phyloP scores from a whole-genome alignment of 2,113 vertebrate species.

The Charina bottae region DNA sequence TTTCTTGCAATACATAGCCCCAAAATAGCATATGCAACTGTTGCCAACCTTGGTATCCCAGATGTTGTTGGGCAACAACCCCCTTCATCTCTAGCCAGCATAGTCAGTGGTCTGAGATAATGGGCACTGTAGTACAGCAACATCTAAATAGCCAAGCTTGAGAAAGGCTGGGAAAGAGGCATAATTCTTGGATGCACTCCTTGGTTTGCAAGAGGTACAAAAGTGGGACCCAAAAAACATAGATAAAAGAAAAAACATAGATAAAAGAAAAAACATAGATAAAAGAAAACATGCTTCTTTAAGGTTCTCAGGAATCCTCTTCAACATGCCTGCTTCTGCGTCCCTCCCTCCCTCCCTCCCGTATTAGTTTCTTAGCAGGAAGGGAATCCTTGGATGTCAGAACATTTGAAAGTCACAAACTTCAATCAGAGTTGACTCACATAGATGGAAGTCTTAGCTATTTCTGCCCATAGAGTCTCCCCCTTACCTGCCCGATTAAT shows the following conservation, averaged over 20 bases:
- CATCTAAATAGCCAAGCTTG: neutral
- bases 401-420: neutral
- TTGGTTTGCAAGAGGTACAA: neutral
- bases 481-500: slow-evolving; percentile 78
- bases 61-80: neutral
- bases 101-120: neutral
- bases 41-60: neutral
- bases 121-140: neutral
- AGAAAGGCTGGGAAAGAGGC: neutral
- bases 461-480: neutral
- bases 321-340: neutral
- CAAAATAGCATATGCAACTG: neutral
- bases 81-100: neutral
- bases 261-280: neutral
- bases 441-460: neutral
- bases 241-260: neutral
- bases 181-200: neutral
- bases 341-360: neutral
- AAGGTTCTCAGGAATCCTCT: neutral
- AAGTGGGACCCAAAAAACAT: no score
- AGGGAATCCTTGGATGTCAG: neutral
- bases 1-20: neutral
- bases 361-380: neutral
- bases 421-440: neutral
- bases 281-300: neutral